phyloP scores from a whole-genome alignment of 2,888 invertebrate genomes.

The Dasysyrphus tricinctus region DNA sequence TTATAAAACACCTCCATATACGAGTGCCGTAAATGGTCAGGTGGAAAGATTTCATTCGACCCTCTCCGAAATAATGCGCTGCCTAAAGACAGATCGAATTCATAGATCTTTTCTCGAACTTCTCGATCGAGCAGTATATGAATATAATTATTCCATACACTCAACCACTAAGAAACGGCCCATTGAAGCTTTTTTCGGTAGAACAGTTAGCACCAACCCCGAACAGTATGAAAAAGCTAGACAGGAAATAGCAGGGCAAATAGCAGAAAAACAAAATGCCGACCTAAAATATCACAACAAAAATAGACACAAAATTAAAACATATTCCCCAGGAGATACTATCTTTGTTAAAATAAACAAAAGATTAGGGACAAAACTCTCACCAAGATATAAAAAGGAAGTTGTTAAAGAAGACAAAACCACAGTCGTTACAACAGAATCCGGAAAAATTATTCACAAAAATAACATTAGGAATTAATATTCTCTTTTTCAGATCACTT shows the following conservation, averaged over 20 bases:
- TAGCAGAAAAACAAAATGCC: background rate
- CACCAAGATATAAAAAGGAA: slow-evolving; percentile 4
- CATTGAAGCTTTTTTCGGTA: slow-evolving; percentile 36
- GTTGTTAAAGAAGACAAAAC: slow-evolving; percentile 53
- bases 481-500: slow-evolving; percentile 8
- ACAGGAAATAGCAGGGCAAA: background rate
- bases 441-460: slow-evolving; percentile 33
- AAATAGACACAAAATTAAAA: background rate
- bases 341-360: slow-evolving; percentile 44
- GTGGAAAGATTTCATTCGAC: slow-evolving; percentile 43
- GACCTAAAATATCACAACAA: slow-evolving; percentile 20
- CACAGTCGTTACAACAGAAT: slow-evolving; percentile 43
- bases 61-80: background rate
- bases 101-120: no score
- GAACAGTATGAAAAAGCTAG: slow-evolving; percentile 23
- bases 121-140: background rate
- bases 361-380: slow-evolving; percentile 18
- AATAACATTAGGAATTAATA: slow-evolving; percentile 40
- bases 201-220: slow-evolving; percentile 20
- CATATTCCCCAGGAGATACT: slow-evolving; percentile 42
- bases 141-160: slow-evolving; percentile 41
- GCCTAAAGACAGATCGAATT: background rate
- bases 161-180: slow-evolving; percentile 13
- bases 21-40: slow-evolving; percentile 51
- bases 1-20: slow-evolving; percentile 43